These are phyloP conservation scores for Eudyptes chrysolophus DNA, from an alignment of 2,113 vertebrate genomes.

Conservation along the genomic window DNA sequence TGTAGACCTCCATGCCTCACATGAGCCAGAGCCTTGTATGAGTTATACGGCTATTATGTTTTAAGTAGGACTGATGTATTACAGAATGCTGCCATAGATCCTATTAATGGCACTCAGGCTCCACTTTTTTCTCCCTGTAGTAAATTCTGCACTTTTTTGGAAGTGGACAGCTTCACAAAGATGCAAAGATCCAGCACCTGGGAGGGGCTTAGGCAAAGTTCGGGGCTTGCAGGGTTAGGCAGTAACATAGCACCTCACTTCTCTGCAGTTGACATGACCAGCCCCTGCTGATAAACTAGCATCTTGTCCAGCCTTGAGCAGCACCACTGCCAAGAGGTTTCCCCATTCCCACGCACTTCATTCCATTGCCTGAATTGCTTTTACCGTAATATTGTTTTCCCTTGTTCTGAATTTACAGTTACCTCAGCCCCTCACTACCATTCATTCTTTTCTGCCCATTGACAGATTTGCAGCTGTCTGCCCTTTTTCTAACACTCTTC, in stretches of 20 bases:
- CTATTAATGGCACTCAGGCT: constrained; percentile 1
- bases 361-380: background rate
- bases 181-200: background rate
- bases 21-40: constrained; percentile 48
- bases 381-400: background rate
- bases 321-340: background rate
- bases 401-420: background rate
- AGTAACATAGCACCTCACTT: background rate
- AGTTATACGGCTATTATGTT: constrained; percentile 73
- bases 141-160: constrained; percentile 40
- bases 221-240: background rate
- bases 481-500: background rate
- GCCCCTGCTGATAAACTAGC: background rate
- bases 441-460: background rate
- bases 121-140: constrained; percentile 39
- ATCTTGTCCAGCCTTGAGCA: background rate
- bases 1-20: constrained; percentile 52
- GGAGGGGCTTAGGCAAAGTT: background rate
- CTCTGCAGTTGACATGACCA: background rate
- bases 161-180: background rate
- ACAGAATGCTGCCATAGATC: constrained; percentile 59
- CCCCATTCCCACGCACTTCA: background rate
- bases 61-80: constrained; percentile 73
- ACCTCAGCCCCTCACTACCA: background rate
- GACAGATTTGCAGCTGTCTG: background rate